Percentiles rank a stretch among this genome's conserved stretches.
Evolutionary conservation across 2,888 invertebrate species (phyloP).

Genomic region (Heliconius cydno): DNA sequence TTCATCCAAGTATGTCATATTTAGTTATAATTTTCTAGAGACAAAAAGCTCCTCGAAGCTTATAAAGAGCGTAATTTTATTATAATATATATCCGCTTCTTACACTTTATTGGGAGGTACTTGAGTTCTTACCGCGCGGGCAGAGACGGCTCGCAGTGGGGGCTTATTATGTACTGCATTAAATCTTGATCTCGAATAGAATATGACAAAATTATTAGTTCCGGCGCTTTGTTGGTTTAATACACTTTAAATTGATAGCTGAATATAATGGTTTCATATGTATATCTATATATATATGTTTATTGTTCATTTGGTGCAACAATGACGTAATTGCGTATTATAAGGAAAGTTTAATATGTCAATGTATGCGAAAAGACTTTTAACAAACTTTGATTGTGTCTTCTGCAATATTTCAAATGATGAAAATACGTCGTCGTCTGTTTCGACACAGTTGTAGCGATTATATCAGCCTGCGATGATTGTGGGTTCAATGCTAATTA

Average conservation of each 20-base stretch:
- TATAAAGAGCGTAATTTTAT: conserved; percentile 25
- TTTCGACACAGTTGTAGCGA: no score
- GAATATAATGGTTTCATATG: neutral
- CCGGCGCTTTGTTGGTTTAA: conserved; percentile 52
- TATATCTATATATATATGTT: neutral
- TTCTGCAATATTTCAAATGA: no score
- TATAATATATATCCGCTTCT: conserved; percentile 29
- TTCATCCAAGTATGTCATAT: neutral
- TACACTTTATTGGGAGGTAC: conserved; percentile 29
- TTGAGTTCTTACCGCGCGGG: conserved; percentile 25
- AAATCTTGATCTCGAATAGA: conserved; percentile 62
- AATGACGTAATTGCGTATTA: no score
- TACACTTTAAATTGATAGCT: conserved; percentile 39
- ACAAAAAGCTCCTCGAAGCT: conserved; percentile 21
- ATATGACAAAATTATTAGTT: conserved; percentile 57
- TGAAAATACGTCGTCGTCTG: no score
- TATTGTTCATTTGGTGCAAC: no score
- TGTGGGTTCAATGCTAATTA: no score
- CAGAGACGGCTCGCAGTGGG: neutral
- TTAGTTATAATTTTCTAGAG: neutral
- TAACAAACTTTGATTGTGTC: no score
- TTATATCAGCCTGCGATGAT: no score
- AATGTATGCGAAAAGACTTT: no score
- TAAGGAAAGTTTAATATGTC: no score
- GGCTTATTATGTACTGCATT: conserved; percentile 51